Evolutionary conservation across 2,113 vertebrate genomes (phyloP).

Genomic region (Leptosomus discolor): DNA sequence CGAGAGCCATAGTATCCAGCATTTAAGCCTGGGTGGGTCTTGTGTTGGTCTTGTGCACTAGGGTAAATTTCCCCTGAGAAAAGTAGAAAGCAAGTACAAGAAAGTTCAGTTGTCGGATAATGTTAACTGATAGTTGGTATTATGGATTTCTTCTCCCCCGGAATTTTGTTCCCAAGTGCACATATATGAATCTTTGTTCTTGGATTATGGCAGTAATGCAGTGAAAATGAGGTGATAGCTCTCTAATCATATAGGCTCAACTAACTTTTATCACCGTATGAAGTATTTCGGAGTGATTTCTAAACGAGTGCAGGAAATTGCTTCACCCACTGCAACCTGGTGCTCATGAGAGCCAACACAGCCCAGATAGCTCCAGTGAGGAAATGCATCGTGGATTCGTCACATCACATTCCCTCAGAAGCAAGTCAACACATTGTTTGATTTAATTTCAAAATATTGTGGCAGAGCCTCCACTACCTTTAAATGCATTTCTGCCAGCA

Average conservation of each 20-base stretch:
- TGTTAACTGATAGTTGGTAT: neutral
- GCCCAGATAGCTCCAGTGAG: neutral
- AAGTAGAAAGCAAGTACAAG: neutral
- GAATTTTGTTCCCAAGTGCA: neutral
- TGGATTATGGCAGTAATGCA: neutral
- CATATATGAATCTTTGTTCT: neutral
- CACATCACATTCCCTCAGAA: neutral
- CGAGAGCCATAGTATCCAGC: neutral
- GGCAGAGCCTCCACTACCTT: neutral
- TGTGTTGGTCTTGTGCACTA: neutral
- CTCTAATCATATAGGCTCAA: neutral
- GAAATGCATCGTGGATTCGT: neutral
- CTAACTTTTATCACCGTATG: neutral
- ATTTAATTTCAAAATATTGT: neutral
- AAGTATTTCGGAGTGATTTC: neutral
- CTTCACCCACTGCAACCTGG: neutral
- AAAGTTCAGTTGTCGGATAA: neutral
- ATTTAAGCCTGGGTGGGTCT: neutral
- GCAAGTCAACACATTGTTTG: neutral
- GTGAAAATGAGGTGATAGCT: neutral
- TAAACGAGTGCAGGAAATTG: neutral
- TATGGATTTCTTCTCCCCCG: neutral
- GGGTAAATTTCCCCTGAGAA: neutral
- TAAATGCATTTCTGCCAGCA: neutral
- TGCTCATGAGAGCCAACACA: neutral